Conservation (phyloP, 1,140 invertebrate genomes). For the Laupala kohalensis region DNA sequence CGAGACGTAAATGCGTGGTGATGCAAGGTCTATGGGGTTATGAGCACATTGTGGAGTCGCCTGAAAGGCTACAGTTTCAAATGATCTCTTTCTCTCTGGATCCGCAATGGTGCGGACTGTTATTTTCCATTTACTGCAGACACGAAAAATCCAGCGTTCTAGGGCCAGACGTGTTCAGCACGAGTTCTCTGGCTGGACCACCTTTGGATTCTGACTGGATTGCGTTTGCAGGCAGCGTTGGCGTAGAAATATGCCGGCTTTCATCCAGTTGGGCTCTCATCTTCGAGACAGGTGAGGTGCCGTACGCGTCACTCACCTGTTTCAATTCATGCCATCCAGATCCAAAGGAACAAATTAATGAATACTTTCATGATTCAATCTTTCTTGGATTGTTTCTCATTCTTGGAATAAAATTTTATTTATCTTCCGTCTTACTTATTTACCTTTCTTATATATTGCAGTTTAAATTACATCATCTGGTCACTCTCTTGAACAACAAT, state of each 20-base stretch:
- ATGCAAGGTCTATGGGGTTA: constrained; percentile 1
- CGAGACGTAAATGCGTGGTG: background rate
- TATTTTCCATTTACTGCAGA: constrained; percentile 19
- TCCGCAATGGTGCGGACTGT: constrained; percentile 18
- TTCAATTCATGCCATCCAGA: background rate
- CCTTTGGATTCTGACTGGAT: constrained; percentile 18
- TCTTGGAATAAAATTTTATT: too few species aligned
- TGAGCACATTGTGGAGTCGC: background rate
- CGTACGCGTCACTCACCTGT: background rate
- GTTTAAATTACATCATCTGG: too few species aligned
- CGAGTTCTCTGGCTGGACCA: constrained; percentile 11
- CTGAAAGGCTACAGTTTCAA: constrained; percentile 2
- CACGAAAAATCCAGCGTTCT: constrained; percentile 16
- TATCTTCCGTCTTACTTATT: too few species aligned
- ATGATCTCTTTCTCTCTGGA: constrained; percentile 17
- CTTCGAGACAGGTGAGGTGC: constrained; percentile 17
- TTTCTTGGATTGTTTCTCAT: too few species aligned
- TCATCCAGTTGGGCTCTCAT: constrained; percentile 19
- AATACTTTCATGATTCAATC: too few species aligned
- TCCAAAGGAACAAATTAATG: too few species aligned
- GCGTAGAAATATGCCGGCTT: constrained; percentile 19
- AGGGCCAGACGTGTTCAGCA: constrained; percentile 6
- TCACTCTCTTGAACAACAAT: too few species aligned
- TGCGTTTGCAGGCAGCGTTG: constrained; percentile 19
- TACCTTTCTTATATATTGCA: too few species aligned